Evolutionary conservation across 1,140 invertebrate species (phyloP).

Genomic region (Teleogryllus occipitalis): DNA sequence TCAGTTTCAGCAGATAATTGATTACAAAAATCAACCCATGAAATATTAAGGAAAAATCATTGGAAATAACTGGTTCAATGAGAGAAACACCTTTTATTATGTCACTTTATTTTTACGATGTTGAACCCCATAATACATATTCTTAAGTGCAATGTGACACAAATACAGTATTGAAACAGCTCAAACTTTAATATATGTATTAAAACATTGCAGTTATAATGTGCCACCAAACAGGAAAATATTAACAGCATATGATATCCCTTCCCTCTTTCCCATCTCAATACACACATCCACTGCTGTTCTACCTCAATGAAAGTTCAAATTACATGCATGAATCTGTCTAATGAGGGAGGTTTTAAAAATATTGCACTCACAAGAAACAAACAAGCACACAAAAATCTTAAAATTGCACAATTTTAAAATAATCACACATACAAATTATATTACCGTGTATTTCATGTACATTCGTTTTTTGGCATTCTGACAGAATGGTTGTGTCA

Average conservation of each 20-base stretch:
- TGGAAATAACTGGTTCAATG: no score
- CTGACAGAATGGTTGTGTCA: background rate
- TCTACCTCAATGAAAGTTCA: background rate
- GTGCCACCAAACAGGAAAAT: constrained; percentile 3
- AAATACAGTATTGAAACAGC: background rate
- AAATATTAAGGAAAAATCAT: no score
- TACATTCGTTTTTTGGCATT: background rate
- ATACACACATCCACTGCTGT: background rate
- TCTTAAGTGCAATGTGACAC: background rate
- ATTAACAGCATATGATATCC: constrained; percentile 1
- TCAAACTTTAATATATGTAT: background rate
- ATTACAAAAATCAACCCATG: no score
- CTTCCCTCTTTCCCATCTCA: background rate
- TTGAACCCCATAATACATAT: constrained; percentile 1
- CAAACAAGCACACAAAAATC: background rate
- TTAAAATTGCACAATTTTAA: background rate
- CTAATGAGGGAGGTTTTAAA: background rate
- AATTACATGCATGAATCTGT: background rate
- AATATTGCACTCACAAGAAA: constrained; percentile 5
- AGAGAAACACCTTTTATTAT: background rate
- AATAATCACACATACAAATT: background rate
- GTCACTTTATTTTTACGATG: background rate
- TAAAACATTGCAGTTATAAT: background rate
- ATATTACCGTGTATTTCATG: background rate
- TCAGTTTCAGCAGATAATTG: no score